These are phyloP conservation scores for Rhea pennata DNA, from an alignment of 2,113 vertebrate genomes.

Conservation along the genomic window DNA sequence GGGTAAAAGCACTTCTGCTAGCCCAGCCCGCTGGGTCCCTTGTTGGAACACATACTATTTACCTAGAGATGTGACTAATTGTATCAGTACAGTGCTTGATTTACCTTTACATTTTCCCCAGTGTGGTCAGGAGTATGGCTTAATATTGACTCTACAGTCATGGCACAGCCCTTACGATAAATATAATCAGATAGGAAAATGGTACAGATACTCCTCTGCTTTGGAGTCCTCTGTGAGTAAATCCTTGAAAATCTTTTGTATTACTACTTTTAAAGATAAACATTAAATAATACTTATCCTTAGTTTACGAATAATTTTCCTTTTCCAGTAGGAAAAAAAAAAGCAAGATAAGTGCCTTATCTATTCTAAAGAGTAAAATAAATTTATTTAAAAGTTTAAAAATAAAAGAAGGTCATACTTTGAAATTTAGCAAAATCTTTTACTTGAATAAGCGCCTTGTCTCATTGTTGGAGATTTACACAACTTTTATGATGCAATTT, in stretches of 20 bases:
- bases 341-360: too few species aligned
- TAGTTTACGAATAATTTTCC: too few species aligned
- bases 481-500: neutral
- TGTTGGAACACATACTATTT: neutral
- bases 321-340: too few species aligned
- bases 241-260: neutral
- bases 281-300: too few species aligned
- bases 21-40: rapidly evolving
- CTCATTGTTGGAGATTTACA: neutral
- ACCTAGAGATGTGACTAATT: neutral
- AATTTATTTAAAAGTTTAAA: too few species aligned
- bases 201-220: neutral
- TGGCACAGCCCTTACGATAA: neutral
- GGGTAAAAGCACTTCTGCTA: neutral
- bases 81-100: neutral
- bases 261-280: too few species aligned
- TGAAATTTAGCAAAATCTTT: neutral
- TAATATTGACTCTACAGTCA: neutral
- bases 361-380: too few species aligned
- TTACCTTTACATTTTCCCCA: neutral
- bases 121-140: neutral
- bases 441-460: neutral
- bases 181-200: neutral
- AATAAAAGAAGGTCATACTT: neutral
- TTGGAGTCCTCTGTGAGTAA: neutral